Evolutionary conservation across 2,113 vertebrate genomes (phyloP).

Genomic region (Saccopteryx leptura): DNA sequence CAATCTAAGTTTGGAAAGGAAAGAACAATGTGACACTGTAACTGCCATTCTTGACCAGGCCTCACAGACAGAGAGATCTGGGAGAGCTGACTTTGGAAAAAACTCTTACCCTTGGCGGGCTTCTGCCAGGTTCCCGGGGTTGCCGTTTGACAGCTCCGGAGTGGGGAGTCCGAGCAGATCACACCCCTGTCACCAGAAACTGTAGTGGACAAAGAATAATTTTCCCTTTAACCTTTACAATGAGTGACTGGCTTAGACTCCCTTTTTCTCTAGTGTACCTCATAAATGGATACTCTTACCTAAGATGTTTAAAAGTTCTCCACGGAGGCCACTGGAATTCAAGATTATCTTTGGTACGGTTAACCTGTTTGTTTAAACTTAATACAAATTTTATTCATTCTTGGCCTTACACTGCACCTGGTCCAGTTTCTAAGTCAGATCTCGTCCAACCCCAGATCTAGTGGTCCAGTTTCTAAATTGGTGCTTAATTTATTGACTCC

Average conservation of each 20-base stretch:
- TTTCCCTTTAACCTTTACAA: neutral
- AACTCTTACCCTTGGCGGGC: neutral
- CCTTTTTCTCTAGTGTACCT: neutral
- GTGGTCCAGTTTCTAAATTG: neutral
- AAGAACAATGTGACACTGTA: neutral
- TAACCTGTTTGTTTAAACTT: neutral
- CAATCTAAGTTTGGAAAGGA: neutral
- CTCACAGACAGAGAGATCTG: neutral
- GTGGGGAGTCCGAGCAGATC: neutral
- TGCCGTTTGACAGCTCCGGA: neutral
- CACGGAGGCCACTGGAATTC: neutral
- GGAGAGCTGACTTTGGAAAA: neutral
- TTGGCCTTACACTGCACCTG: neutral
- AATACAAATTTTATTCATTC: neutral
- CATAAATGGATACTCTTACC: neutral
- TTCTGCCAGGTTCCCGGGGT: neutral
- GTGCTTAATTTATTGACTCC: neutral
- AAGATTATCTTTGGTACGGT: neutral
- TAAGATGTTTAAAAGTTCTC: neutral
- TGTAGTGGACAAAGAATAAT: neutral
- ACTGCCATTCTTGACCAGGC: neutral
- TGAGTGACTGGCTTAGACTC: neutral
- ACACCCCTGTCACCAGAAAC: neutral
- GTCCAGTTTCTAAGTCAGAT: neutral
- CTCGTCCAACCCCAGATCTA: neutral